Percentiles rank a stretch among this genome's conserved stretches.
phyloP scores from a whole-genome alignment of 2,797 vertebrate species.

The Megaceryle alcyon region DNA sequence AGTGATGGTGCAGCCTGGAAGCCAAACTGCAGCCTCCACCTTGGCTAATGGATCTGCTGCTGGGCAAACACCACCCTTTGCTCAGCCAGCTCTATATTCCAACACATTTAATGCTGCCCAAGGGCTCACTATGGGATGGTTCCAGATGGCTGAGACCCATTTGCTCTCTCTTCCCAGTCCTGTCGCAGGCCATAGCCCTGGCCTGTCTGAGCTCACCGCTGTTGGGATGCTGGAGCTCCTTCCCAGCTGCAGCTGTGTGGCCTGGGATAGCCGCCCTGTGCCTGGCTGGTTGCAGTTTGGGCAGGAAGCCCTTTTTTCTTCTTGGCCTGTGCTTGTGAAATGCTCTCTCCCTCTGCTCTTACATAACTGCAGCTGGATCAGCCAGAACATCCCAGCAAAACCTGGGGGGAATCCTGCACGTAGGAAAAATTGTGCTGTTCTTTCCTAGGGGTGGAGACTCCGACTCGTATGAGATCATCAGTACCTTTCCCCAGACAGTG shows the following conservation, averaged over 20 bases:
- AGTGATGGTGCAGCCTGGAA: neutral
- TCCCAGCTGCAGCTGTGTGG: neutral
- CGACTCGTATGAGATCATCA: conserved; percentile 87
- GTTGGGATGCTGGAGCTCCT: neutral
- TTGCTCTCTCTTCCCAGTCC: neutral
- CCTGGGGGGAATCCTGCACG: neutral
- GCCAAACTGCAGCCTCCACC: neutral
- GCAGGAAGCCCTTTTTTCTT: neutral
- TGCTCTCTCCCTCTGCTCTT: neutral
- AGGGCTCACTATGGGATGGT: neutral
- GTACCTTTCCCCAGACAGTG: conserved; percentile 79
- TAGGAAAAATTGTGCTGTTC: conserved; percentile 23
- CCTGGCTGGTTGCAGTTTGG: neutral
- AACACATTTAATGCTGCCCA: rapidly evolving
- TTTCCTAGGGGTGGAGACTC: conserved; percentile 73
- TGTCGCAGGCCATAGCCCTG: neutral
- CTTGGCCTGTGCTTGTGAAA: neutral
- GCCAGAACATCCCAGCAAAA: neutral
- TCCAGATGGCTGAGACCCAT: neutral
- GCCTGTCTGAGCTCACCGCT: neutral
- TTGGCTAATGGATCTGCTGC: neutral
- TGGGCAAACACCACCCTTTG: neutral
- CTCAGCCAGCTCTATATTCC: neutral
- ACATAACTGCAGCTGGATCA: conserved; percentile 13
- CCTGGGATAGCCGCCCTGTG: neutral